These are phyloP conservation scores for Diploptera punctata DNA, from an alignment of 2,888 invertebrate species.

Conservation along the genomic window DNA sequence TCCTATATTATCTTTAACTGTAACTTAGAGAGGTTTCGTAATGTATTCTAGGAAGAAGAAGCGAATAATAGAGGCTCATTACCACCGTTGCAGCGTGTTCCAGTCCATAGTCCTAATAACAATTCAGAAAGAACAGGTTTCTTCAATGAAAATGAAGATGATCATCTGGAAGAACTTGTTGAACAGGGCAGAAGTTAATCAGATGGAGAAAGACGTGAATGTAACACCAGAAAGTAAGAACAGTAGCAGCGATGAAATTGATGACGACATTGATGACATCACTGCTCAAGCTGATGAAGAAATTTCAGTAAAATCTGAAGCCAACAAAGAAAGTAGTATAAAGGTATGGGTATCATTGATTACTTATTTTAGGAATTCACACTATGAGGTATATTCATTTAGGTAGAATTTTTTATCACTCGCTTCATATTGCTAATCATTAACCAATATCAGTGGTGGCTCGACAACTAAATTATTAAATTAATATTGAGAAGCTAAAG, in stretches of 20 bases:
- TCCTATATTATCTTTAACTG: too few species aligned
- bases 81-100: slow-evolving; percentile 13
- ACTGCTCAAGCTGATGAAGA: neutral
- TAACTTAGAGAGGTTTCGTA: too few species aligned
- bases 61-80: neutral
- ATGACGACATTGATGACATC: neutral
- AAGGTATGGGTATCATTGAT: neutral
- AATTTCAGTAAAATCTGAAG: slow-evolving; percentile 2
- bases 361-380: too few species aligned
- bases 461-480: too few species aligned
- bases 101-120: slow-evolving; percentile 8
- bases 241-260: neutral
- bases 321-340: neutral
- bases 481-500: too few species aligned
- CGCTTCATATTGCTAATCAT: too few species aligned
- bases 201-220: neutral
- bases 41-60: too few species aligned
- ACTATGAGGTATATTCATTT: too few species aligned
- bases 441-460: too few species aligned
- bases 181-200: neutral
- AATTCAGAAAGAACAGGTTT: neutral
- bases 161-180: neutral
- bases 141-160: neutral
- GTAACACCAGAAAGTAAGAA: neutral
- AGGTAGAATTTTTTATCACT: too few species aligned